Evolutionary conservation across 1,140 invertebrate genomes (phyloP).

Genomic region (Drosophila orena): DNA sequence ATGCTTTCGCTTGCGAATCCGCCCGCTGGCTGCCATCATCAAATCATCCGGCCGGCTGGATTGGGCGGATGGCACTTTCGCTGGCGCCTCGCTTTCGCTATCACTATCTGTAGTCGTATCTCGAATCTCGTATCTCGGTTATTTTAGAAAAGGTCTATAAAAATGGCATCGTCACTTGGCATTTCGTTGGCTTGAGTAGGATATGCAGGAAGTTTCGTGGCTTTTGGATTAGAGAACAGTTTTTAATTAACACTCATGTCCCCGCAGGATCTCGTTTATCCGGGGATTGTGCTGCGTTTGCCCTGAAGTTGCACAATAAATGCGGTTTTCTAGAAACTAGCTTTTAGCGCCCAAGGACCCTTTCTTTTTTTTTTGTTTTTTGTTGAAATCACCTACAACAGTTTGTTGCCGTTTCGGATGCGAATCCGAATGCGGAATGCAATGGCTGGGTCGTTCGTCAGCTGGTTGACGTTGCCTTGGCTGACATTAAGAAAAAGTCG

Average conservation of each 20-base stretch:
- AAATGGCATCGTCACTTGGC: slow-evolving; percentile 66
- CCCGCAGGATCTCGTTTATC: slow-evolving; percentile 10
- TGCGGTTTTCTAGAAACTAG: slow-evolving; percentile 44
- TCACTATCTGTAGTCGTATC: slow-evolving; percentile 27
- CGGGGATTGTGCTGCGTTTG: slow-evolving; percentile 10
- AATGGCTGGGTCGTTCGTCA: slow-evolving; percentile 39
- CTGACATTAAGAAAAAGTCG: slow-evolving; percentile 66
- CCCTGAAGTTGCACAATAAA: slow-evolving; percentile 57
- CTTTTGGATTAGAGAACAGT: slow-evolving; percentile 41
- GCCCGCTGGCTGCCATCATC: slow-evolving; percentile 55
- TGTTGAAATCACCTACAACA: slow-evolving; percentile 40
- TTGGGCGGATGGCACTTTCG: slow-evolving; percentile 45
- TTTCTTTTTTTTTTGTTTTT: neutral
- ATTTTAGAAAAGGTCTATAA: slow-evolving; percentile 76
- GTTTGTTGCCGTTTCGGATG: slow-evolving; percentile 46
- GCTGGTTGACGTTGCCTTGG: slow-evolving; percentile 62
- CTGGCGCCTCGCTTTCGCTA: slow-evolving; percentile 47
- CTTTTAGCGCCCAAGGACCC: slow-evolving; percentile 40
- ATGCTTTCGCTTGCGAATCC: slow-evolving; percentile 71
- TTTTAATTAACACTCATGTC: slow-evolving; percentile 59
- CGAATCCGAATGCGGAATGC: slow-evolving; percentile 26
- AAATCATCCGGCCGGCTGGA: slow-evolving; percentile 41
- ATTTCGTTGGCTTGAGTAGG: slow-evolving; percentile 53
- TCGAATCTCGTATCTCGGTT: slow-evolving; percentile 6
- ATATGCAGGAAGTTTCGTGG: slow-evolving; percentile 67